Percentiles rank a stretch among this genome's conserved stretches.
Conservation (phyloP, 2,113 vertebrate genomes). For the Lepus americanus region DNA sequence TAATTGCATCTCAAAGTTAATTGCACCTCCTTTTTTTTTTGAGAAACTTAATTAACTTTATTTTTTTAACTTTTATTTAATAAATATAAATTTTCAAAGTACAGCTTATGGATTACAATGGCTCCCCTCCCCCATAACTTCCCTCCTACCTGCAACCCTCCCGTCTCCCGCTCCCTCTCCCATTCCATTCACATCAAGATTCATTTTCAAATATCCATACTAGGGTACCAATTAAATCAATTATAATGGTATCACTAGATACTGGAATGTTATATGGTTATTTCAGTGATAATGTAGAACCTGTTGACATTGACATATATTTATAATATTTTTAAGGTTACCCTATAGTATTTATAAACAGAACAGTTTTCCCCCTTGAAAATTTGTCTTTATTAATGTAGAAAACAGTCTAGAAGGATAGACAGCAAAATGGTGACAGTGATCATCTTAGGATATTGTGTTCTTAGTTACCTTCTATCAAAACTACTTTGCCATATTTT, state of each 20-base stretch:
- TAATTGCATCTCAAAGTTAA: too few species aligned
- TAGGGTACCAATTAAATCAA: neutral
- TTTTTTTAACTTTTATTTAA: too few species aligned
- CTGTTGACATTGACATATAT: neutral
- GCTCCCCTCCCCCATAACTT: too few species aligned
- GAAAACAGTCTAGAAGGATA: neutral
- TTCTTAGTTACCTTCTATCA: conserved; percentile 38
- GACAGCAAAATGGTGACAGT: neutral
- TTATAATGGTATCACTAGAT: neutral
- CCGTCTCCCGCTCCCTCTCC: too few species aligned
- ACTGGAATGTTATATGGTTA: neutral
- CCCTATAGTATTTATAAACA: neutral
- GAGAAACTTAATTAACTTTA: too few species aligned
- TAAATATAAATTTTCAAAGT: too few species aligned
- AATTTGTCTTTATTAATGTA: conserved; percentile 14
- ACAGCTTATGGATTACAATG: too few species aligned
- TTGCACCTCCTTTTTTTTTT: too few species aligned
- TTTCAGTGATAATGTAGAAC: neutral
- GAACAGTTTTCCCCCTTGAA: neutral
- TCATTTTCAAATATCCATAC: neutral
- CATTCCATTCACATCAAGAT: too few species aligned
- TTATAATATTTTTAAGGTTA: neutral
- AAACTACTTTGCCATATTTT: conserved; percentile 26
- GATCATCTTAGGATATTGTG: neutral
- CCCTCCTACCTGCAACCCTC: too few species aligned